These are phyloP conservation scores for Pachyuromys duprasi DNA, from an alignment of 2,797 vertebrate species.

Conservation along the genomic window DNA sequence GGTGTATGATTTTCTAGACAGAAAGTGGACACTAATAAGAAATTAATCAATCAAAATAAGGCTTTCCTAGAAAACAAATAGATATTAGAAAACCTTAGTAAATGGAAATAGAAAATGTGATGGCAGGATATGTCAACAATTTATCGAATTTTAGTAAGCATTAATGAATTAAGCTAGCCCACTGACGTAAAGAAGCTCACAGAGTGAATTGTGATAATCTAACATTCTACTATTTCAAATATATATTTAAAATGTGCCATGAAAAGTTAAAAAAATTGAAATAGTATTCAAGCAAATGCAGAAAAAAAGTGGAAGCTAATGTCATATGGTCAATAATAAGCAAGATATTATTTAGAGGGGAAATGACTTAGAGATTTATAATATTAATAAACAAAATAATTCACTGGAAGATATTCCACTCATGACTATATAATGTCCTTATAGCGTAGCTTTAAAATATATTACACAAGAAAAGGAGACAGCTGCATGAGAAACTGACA, in stretches of 20 bases:
- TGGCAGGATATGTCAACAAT: neutral
- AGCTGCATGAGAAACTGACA: neutral
- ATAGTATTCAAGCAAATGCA: neutral
- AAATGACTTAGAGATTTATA: neutral
- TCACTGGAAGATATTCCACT: conserved; percentile 24
- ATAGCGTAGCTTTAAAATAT: conserved; percentile 35
- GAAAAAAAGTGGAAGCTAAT: conserved; percentile 1
- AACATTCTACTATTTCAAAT: neutral
- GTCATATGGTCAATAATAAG: neutral
- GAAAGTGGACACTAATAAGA: conserved; percentile 30
- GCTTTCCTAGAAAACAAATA: neutral
- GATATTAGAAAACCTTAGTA: neutral
- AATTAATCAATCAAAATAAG: conserved; percentile 44
- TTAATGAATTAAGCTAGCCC: conserved; percentile 17
- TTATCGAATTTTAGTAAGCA: conserved; percentile 27
- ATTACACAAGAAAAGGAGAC: conserved; percentile 2
- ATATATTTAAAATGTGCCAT: conserved; percentile 17
- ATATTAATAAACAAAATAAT: conserved; percentile 30
- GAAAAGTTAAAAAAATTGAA: neutral
- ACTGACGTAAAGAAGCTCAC: neutral
- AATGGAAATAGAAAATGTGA: conserved; percentile 35
- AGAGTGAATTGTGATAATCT: conserved; percentile 23
- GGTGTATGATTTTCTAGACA: neutral
- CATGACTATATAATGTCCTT: neutral
- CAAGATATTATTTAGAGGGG: conserved; percentile 45